Evolutionary conservation across 1,140 invertebrate species (phyloP).

Genomic region (Choristoneura fumiferana): DNA sequence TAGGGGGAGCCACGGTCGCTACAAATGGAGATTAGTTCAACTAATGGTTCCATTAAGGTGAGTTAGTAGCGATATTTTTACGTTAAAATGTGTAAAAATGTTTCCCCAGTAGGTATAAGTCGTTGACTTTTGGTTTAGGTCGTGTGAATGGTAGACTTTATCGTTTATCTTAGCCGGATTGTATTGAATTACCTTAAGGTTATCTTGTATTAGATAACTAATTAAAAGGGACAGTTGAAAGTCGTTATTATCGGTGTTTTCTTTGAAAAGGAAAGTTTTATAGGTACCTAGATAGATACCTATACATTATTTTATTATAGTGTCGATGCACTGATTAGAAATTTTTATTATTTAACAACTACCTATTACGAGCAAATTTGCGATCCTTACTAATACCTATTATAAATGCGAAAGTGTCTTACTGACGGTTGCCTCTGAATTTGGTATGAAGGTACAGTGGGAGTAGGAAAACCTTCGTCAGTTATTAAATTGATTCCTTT

Average conservation of each 20-base stretch:
- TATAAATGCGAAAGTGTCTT: too few species aligned
- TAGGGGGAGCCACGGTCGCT: constrained; percentile 35
- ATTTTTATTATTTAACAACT: too few species aligned
- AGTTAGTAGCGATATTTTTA: constrained; percentile 35
- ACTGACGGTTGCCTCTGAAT: too few species aligned
- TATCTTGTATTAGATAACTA: constrained; percentile 5
- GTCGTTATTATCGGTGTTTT: neutral
- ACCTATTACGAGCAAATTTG: too few species aligned
- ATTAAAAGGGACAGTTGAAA: neutral
- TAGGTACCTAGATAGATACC: too few species aligned
- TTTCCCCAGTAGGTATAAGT: neutral
- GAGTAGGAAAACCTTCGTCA: too few species aligned
- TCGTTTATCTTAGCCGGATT: neutral
- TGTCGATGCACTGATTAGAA: too few species aligned
- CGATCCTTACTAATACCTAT: too few species aligned
- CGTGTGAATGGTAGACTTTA: too few species aligned
- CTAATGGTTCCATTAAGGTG: constrained; percentile 46
- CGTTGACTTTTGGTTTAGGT: neutral
- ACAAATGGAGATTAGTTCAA: constrained; percentile 44
- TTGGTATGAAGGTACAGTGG: too few species aligned
- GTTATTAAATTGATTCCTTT: too few species aligned
- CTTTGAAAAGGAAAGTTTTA: neutral
- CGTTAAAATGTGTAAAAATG: constrained; percentile 23
- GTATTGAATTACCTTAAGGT: neutral
- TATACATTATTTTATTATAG: too few species aligned